Base-by-base conservation (phyloP, 2,797 vertebrate genomes). In the Neosilurus hyrtlii region DNA sequence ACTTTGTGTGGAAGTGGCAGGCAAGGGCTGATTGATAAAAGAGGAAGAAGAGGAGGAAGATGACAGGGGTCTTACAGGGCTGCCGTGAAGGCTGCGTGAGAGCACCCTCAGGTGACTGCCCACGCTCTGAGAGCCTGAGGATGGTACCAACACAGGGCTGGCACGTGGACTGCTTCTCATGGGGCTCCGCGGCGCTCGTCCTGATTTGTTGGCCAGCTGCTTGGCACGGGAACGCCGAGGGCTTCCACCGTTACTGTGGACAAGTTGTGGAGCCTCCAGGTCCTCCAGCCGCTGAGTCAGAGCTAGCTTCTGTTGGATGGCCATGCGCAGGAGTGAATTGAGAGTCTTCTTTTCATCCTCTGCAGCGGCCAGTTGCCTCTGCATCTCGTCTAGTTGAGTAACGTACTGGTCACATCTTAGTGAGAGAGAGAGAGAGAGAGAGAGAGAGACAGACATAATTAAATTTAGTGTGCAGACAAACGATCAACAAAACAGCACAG, bases 301-400 rank as follows among this genome's bases (percentile, higher is more conserved):
- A 0, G 95, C 96, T 89, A 96, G 82, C 81, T 96, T 96, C 90
- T 96, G 96, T 91, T 96, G 96, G 85, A 96, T 96, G 70, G 96
- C 95, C 95, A 96, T 95, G 52, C 96, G 95, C 78, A 96, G 93
- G 84, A 96, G 91, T 3, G 95, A 93, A 83, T 95, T 96, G 66
- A 96, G 92, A 0, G 96, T 96, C 91, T 94, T 96, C 93, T 96
- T 96, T 91, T 96, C 96, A 5, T 96, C 96, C 85, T 96, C 95
- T 0, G 96, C 95, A 0, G 94, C 94, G 0, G 93, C 94, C 57
- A 96, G 92, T 91, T 96, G 95, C 84, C 95, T 90, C 91, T 96
- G 95, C 95, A 96, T 96, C 90, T 96, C 95, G 15, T 96, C 96
- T 89, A 96, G 89, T 90, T 96, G 96, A 24, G 94, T 95, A 80